phyloP scores from a whole-genome alignment of 2,113 vertebrate species.

The Dasyprocta punctata region DNA sequence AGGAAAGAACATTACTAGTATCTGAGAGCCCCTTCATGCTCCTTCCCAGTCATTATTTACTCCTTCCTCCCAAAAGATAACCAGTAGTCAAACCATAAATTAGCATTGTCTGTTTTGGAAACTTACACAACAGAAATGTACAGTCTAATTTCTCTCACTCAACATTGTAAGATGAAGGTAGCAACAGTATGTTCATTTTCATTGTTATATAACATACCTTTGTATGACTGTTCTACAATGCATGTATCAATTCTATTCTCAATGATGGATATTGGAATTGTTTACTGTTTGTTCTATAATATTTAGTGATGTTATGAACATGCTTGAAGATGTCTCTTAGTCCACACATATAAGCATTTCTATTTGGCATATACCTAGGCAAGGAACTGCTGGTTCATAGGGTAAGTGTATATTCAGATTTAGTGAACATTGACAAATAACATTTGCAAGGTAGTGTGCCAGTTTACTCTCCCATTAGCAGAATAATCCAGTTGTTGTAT shows the following conservation, averaged over 20 bases:
- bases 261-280: background rate
- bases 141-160: background rate
- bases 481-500: background rate
- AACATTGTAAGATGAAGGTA: background rate
- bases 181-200: background rate
- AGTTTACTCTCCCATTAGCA: background rate
- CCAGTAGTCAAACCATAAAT: background rate
- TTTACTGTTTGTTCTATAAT: background rate
- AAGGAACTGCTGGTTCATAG: background rate
- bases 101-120: constrained; percentile 14
- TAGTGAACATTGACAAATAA: background rate
- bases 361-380: background rate
- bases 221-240: background rate
- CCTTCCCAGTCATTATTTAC: background rate
- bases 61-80: background rate
- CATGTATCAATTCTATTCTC: background rate
- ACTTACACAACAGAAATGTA: background rate
- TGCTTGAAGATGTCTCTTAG: background rate
- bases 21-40: background rate
- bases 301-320: background rate
- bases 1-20: background rate
- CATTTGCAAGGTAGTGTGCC: background rate
- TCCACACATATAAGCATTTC: background rate
- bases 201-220: background rate
- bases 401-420: background rate